Conservation (phyloP, 2,113 vertebrate species). For the Cettia cetti region DNA sequence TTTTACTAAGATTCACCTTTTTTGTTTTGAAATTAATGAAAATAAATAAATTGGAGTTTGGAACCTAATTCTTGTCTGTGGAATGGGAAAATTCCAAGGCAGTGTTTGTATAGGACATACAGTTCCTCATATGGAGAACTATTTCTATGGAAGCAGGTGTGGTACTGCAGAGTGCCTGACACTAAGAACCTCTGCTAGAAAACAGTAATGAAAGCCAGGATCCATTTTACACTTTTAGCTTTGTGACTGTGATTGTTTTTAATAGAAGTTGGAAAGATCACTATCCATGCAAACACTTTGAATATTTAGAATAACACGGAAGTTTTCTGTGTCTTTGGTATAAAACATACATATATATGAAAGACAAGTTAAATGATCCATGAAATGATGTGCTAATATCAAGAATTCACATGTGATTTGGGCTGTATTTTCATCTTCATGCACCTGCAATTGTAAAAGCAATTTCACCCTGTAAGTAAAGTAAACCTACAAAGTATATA, state of each 20-base stretch:
- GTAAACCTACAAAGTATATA: constrained; percentile 29
- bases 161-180: neutral
- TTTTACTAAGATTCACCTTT: neutral
- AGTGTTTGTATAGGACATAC: neutral
- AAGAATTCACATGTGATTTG: constrained; percentile 61
- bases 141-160: neutral
- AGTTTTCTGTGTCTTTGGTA: constrained; percentile 37
- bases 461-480: constrained; percentile 64
- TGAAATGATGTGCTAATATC: constrained; percentile 67
- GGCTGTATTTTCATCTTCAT: constrained; percentile 59
- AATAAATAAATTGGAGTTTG: neutral
- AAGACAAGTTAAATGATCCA: constrained; percentile 55
- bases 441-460: constrained; percentile 61
- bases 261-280: constrained; percentile 52
- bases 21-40: neutral
- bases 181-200: neutral
- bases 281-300: neutral
- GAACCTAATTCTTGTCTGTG: neutral
- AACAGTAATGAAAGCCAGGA: constrained; percentile 29
- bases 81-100: neutral
- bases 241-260: constrained; percentile 19
- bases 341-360: constrained; percentile 23
- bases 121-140: neutral
- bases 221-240: constrained; percentile 1
- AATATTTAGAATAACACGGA: constrained; percentile 35